phyloP scores from a whole-genome alignment of 2,797 vertebrate species.

The Tauraco hartlaubi region DNA sequence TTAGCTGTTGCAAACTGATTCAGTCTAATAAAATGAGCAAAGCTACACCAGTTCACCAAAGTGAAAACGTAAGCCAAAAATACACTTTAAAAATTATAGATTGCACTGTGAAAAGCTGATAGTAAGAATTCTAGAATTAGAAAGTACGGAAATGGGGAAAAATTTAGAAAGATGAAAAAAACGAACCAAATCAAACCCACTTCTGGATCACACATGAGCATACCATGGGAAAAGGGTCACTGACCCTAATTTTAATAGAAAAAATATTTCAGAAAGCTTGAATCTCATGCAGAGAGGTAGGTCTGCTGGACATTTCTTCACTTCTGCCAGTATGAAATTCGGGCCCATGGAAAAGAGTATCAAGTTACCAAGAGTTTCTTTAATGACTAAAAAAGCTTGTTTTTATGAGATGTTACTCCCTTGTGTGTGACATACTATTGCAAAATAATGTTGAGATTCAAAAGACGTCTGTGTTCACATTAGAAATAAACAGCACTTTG shows the following conservation, averaged over 20 bases:
- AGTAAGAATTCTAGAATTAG: background rate
- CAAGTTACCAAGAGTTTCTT: background rate
- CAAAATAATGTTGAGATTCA: constrained; percentile 17
- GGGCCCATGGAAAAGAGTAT: background rate
- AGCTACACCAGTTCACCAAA: background rate
- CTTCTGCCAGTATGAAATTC: background rate
- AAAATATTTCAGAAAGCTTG: constrained; percentile 35
- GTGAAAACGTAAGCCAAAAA: constrained; percentile 36
- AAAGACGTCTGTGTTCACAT: background rate
- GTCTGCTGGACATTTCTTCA: background rate
- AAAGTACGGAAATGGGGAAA: background rate
- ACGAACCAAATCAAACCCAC: background rate
- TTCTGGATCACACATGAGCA: background rate
- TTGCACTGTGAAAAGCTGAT: background rate
- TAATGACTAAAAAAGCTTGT: constrained; percentile 28
- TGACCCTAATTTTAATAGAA: constrained; percentile 49
- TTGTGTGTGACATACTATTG: background rate
- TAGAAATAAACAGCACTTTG: background rate
- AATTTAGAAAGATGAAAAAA: background rate
- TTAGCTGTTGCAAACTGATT: background rate
- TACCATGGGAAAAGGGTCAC: constrained; percentile 24
- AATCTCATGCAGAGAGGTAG: constrained; percentile 1
- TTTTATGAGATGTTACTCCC: background rate
- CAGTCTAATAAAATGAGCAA: background rate
- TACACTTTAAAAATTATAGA: background rate